phyloP scores from a whole-genome alignment of 2,113 vertebrate species.

The Meleagris gallopavo region DNA sequence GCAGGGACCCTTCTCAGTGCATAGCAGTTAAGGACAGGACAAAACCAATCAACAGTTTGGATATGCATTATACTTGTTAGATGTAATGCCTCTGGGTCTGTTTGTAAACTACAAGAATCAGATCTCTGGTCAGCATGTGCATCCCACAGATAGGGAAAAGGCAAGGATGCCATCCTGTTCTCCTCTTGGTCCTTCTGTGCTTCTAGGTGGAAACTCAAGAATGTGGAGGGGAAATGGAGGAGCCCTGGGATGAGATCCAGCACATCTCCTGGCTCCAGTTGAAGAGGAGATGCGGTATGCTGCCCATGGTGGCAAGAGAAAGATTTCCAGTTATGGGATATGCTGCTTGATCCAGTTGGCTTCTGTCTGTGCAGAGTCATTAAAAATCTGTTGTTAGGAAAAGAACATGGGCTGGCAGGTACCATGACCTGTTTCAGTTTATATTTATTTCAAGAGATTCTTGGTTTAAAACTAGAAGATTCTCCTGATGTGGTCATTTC shows the following conservation, averaged over 20 bases:
- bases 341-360: background rate
- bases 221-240: background rate
- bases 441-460: background rate
- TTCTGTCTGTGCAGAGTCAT: background rate
- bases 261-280: background rate
- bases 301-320: background rate
- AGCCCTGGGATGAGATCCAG: background rate
- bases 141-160: background rate
- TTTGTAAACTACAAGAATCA: background rate
- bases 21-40: background rate
- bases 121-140: background rate
- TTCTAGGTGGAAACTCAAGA: background rate
- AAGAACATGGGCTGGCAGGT: background rate
- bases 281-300: background rate
- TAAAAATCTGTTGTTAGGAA: background rate
- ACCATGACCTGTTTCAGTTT: background rate
- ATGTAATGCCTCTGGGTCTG: background rate
- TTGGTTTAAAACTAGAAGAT: constrained; percentile 25
- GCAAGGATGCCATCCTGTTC: background rate
- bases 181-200: background rate
- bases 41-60: background rate
- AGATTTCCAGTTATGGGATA: accelerated
- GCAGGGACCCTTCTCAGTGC: background rate
- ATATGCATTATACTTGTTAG: background rate
- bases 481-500: background rate